phyloP scores from a whole-genome alignment of 2,113 vertebrate genomes.

The Donacobius atricapilla region DNA sequence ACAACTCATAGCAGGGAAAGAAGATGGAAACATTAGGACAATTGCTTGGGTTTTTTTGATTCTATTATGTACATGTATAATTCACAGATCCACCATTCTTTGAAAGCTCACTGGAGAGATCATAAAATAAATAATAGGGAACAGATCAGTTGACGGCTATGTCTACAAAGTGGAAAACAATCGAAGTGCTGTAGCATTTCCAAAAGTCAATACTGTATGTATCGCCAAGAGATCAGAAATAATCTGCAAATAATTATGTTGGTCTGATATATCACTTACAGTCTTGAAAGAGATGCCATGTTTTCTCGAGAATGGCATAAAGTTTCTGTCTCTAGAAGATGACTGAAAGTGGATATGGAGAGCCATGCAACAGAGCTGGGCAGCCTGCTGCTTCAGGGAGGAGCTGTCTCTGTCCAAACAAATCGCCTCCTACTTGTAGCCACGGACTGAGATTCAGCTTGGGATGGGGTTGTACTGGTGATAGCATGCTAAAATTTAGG shows the following conservation, averaged over 20 bases:
- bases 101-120: not conserved
- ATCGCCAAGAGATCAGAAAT: not conserved
- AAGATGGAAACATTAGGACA: not conserved
- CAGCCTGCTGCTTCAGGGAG: not conserved
- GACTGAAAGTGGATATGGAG: not conserved
- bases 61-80: not conserved
- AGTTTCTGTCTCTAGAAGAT: not conserved
- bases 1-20: not conserved
- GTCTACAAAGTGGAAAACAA: not conserved
- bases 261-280: not conserved
- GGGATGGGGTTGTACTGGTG: not conserved
- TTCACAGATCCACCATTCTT: not conserved
- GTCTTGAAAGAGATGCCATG: not conserved
- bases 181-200: not conserved
- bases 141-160: not conserved
- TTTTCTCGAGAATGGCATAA: not conserved
- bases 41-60: accelerated
- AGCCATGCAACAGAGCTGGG: not conserved
- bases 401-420: not conserved
- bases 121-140: not conserved
- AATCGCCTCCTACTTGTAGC: not conserved
- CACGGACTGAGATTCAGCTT: not conserved
- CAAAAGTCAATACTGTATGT: not conserved
- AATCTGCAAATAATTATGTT: not conserved
- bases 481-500: not conserved